A percentile compares a stretch with the other conserved stretches of the same genome.
Conservation (phyloP, 2,888 invertebrate genomes). For the Palloptera scutellata region DNA sequence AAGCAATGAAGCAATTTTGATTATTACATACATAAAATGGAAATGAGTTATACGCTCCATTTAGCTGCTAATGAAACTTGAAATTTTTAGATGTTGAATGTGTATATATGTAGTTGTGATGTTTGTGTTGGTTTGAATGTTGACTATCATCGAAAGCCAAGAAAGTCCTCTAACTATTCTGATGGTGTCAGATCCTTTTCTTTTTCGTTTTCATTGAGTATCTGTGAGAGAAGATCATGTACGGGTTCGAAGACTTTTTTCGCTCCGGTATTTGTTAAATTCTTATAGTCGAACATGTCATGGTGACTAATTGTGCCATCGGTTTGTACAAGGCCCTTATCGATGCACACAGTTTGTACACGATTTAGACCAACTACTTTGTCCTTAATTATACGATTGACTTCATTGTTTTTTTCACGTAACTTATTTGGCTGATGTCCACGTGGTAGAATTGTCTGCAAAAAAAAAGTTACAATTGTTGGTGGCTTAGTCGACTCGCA, state of each 20-base stretch:
- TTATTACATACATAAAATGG: too few species aligned
- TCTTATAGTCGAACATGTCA: constrained; percentile 92
- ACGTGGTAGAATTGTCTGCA: constrained; percentile 84
- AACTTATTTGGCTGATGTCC: constrained; percentile 85
- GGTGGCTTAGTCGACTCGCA: neutral
- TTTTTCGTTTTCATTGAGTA: constrained; percentile 78
- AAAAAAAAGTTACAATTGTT: constrained; percentile 51
- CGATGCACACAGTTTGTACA: constrained; percentile 81
- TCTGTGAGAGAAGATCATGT: constrained; percentile 79
- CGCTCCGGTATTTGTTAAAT: constrained; percentile 86
- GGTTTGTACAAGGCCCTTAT: constrained; percentile 79
- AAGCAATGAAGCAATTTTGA: too few species aligned
- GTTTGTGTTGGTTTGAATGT: too few species aligned
- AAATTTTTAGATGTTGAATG: neutral
- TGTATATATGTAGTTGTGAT: neutral
- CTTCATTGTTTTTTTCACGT: constrained; percentile 77
- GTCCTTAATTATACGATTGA: constrained; percentile 77
- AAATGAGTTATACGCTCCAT: neutral
- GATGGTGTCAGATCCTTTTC: constrained; percentile 79
- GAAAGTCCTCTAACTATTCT: constrained; percentile 64
- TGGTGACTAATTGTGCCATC: constrained; percentile 86
- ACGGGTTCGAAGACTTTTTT: constrained; percentile 87
- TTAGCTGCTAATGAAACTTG: constrained; percentile 19
- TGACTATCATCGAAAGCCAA: too few species aligned
- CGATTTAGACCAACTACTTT: constrained; percentile 72